phyloP scores from a whole-genome alignment of 2,888 invertebrate species.

The Chaitophorus viminalis region DNA sequence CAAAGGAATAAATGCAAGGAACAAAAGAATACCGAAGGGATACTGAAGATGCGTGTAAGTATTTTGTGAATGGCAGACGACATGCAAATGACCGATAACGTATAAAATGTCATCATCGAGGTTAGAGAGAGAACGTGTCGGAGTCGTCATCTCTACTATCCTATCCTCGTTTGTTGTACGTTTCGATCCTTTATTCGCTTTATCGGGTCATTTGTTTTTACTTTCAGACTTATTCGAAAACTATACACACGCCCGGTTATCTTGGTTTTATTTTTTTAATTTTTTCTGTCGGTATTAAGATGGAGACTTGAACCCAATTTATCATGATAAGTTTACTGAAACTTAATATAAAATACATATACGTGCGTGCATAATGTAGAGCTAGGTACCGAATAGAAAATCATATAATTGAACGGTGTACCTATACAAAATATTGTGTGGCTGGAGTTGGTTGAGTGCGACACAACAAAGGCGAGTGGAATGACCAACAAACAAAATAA shows the following conservation, averaged over 20 bases:
- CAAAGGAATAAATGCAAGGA: not conserved
- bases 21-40: not conserved
- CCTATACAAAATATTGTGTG: not conserved
- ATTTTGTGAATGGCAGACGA: slow-evolving; percentile 28
- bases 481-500: slow-evolving; percentile 8
- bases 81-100: slow-evolving; percentile 39
- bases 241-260: not conserved
- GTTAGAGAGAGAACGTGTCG: slow-evolving; percentile 14
- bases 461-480: not conserved
- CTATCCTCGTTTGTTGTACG: not conserved
- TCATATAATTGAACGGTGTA: not conserved
- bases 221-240: not conserved
- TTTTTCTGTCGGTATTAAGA: not conserved
- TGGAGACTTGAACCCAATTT: no score
- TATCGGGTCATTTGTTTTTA: not conserved
- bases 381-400: not conserved
- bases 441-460: not conserved
- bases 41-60: not conserved
- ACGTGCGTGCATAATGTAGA: not conserved
- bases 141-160: not conserved
- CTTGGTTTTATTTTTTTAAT: not conserved
- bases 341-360: not conserved
- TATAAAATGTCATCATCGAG: slow-evolving; percentile 37
- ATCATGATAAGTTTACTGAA: not conserved
- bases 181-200: not conserved